These are phyloP conservation scores for Drosophila basisetae DNA, from an alignment of 2,888 invertebrate genomes.

Conservation along the genomic window DNA sequence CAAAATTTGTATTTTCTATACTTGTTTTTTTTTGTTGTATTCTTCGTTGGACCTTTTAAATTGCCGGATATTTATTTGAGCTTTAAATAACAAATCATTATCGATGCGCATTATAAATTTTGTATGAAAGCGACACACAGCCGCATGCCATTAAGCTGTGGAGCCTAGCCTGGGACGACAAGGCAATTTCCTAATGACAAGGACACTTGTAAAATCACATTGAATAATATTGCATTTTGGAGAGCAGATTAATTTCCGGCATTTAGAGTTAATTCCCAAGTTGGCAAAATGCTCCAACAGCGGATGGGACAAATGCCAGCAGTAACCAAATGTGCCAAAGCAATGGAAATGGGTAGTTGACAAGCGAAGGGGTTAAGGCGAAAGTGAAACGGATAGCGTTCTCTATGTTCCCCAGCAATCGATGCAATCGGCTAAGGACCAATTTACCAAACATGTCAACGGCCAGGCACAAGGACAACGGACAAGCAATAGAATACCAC, in stretches of 20 bases:
- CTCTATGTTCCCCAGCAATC: constrained; percentile 48
- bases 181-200: constrained; percentile 76
- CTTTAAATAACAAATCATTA: constrained; percentile 78
- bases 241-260: constrained; percentile 78
- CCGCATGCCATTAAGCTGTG: constrained; percentile 34
- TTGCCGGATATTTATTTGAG: constrained; percentile 71
- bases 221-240: constrained; percentile 70
- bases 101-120: constrained; percentile 76
- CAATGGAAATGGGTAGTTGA: neutral
- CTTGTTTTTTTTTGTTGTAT: constrained; percentile 3
- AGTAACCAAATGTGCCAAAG: constrained; percentile 31
- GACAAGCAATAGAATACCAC: constrained; percentile 24
- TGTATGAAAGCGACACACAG: constrained; percentile 13
- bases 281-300: constrained; percentile 35
- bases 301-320: constrained; percentile 19
- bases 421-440: constrained; percentile 74
- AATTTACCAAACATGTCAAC: constrained; percentile 80
- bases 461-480: constrained; percentile 50
- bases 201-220: constrained; percentile 78
- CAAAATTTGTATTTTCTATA: constrained; percentile 18
- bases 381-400: constrained; percentile 32
- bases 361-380: neutral
- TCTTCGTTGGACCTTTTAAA: constrained; percentile 42
- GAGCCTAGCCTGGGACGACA: constrained; percentile 6
- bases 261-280: constrained; percentile 72